These are phyloP conservation scores for Bungarus multicinctus DNA, from an alignment of 2,113 vertebrate genomes.

Conservation along the genomic window DNA sequence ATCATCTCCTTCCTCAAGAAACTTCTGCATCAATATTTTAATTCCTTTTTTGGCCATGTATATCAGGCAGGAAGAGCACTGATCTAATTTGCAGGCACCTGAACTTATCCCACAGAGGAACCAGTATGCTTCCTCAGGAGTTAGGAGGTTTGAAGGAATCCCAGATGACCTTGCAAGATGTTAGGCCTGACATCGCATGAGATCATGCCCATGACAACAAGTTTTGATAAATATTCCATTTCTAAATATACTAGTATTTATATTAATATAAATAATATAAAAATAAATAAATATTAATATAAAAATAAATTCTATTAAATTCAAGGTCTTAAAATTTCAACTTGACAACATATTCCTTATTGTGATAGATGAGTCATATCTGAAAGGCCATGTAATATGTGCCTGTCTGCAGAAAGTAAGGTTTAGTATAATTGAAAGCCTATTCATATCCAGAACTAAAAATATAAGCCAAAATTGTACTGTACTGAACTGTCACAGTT, in stretches of 20 bases:
- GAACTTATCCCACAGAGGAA: not conserved
- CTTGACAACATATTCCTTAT: not conserved
- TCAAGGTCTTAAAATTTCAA: not conserved
- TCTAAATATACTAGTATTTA: not conserved
- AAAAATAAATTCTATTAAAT: not conserved
- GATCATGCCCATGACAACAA: not conserved
- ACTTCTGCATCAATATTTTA: not conserved
- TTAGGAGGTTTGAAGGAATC: not conserved
- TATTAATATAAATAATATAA: no score
- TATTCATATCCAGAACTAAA: not conserved
- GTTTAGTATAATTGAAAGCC: conserved; percentile 3
- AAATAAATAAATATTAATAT: not conserved
- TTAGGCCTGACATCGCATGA: not conserved
- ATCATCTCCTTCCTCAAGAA: not conserved
- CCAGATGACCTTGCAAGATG: not conserved
- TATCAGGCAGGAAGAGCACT: not conserved
- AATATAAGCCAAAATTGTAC: not conserved
- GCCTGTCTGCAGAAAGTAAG: not conserved
- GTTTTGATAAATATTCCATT: not conserved
- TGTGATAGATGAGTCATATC: not conserved
- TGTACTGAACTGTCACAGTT: not conserved
- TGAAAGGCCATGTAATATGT: conserved; percentile 28
- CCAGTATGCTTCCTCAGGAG: not conserved
- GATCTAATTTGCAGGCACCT: not conserved
- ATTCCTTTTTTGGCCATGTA: not conserved